Conservation (phyloP, 2,888 invertebrate genomes). For the Mythimna albipuncta region DNA sequence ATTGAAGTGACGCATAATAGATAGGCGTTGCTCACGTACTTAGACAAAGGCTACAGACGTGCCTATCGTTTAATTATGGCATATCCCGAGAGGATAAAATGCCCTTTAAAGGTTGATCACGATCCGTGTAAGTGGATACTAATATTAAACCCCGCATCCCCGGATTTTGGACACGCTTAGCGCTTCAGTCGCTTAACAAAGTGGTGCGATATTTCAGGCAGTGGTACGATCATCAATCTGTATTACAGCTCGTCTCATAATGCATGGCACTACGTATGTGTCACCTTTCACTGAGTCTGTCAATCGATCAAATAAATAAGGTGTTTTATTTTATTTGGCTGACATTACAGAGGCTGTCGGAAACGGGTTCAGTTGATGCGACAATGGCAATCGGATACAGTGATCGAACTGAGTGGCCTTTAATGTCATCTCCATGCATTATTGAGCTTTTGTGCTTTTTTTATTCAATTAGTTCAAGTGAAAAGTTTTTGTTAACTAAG, state of each 20-base stretch:
- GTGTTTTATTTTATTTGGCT: conserved; percentile 43
- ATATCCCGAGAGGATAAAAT: conserved; percentile 28
- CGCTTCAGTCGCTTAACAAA: conserved; percentile 39
- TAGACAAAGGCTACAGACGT: conserved; percentile 30
- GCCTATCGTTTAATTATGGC: conserved; percentile 25
- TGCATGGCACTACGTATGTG: conserved; percentile 52
- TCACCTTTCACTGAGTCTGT: conserved; percentile 50
- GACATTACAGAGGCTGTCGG: conserved; percentile 11
- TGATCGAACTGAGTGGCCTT: conserved; percentile 13
- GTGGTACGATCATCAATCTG: conserved; percentile 58
- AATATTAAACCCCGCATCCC: conserved; percentile 33
- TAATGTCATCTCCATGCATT: conserved; percentile 23
- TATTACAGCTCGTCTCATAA: conserved; percentile 57
- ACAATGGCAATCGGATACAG: conserved; percentile 30
- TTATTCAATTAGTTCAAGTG: neutral
- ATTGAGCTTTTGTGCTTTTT: neutral
- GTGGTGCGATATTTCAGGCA: conserved; percentile 55
- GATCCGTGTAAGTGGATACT: conserved; percentile 44
- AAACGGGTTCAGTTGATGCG: conserved; percentile 45
- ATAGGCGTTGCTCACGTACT: conserved; percentile 27
- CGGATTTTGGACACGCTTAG: conserved; percentile 45
- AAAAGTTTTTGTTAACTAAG: neutral
- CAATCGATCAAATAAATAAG: conserved; percentile 60
- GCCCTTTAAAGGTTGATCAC: conserved; percentile 37
- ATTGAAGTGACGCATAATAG: conserved; percentile 34